Base-by-base conservation (phyloP, 2,797 vertebrate genomes). In the Alectoris magna region DNA sequence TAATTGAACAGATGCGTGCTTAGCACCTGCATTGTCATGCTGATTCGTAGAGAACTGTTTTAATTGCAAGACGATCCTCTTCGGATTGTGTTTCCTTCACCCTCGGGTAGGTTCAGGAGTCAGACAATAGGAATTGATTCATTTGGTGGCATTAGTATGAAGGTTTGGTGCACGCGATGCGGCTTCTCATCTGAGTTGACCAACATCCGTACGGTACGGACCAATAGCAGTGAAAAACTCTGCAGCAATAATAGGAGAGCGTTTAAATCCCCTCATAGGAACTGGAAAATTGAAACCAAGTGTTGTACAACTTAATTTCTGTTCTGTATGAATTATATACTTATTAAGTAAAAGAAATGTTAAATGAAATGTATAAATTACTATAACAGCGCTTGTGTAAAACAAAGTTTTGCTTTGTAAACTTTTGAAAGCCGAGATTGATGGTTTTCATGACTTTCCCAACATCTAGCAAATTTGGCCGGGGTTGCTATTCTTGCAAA, bases 11-110 rank as follows among this genome's bases (percentile, higher is more conserved):
- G 96, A 95, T 97, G 96, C 92, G 91, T 96, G 94, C 75, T 96
- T 98, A 97, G 97, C 82, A 88, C 95, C 88, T 94, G 95, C 73
- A 95, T 98, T 98, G 97, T 98, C 93, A 94, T 97, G 96, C 78
- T 82, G 96, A 96, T 97, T 96, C 93, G 92, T 91, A 91, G 82
- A 97, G 96, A 98, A 97, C 87, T 87, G 93, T 93, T 94, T 96
- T 97, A 97, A 97, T 97, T 97, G 94, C 96, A 95, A 94, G 96
- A 89, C 89, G 97, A 98, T 97, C 95, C 96, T 92, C 76, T 18
- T 69, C n/a, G 95, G 86, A 93, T 95, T 69, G 4, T 95, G 93
- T 97, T 97, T 95, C 93, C 96, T 84, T 89, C 94, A 97, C 96
- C 94, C 94, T 93, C 87, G 90, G 96, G 96, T 80, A 95, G 89